A percentile compares a stretch with the other conserved stretches of the same genome.
Conservation (phyloP, 2,888 invertebrate species). For the Megamerina dolium region DNA sequence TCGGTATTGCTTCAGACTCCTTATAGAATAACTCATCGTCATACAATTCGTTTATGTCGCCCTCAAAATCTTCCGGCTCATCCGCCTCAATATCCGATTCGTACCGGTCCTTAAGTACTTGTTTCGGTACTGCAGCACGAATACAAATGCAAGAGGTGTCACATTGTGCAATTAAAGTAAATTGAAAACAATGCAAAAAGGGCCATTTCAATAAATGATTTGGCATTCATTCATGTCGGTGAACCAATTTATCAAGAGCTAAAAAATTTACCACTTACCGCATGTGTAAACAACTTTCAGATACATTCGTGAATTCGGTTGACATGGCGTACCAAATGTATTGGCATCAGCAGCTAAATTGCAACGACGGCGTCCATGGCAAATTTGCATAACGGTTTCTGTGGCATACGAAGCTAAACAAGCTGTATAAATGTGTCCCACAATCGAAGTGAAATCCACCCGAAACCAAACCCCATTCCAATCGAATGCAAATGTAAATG, state of each 20-base stretch:
- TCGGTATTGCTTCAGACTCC: conserved; percentile 55
- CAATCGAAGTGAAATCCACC: too few species aligned
- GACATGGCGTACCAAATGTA: conserved; percentile 79
- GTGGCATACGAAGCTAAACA: conserved; percentile 84
- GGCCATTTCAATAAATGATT: too few species aligned
- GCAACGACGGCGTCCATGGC: conserved; percentile 78
- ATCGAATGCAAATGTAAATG: too few species aligned
- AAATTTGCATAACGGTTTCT: conserved; percentile 82
- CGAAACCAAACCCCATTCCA: too few species aligned
- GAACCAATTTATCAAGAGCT: too few species aligned
- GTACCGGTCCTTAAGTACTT: conserved; percentile 75
- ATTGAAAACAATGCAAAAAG: too few species aligned
- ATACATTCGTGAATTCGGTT: conserved; percentile 74
- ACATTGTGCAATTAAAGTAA: too few species aligned
- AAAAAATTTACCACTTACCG: conserved; percentile 60
- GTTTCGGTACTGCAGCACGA: conserved; percentile 74
- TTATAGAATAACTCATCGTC: conserved; percentile 55
- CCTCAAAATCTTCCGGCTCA: conserved; percentile 57
- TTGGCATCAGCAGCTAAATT: conserved; percentile 75
- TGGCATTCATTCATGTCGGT: too few species aligned
- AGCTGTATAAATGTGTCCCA: conserved; percentile 54
- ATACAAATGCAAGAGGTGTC: too few species aligned
- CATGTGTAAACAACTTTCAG: conserved; percentile 84
- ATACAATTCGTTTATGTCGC: conserved; percentile 53
- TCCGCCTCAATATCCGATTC: conserved; percentile 74